These are phyloP conservation scores for Drosophila sechellia DNA, from an alignment of 1,140 invertebrate genomes.

Conservation along the genomic window DNA sequence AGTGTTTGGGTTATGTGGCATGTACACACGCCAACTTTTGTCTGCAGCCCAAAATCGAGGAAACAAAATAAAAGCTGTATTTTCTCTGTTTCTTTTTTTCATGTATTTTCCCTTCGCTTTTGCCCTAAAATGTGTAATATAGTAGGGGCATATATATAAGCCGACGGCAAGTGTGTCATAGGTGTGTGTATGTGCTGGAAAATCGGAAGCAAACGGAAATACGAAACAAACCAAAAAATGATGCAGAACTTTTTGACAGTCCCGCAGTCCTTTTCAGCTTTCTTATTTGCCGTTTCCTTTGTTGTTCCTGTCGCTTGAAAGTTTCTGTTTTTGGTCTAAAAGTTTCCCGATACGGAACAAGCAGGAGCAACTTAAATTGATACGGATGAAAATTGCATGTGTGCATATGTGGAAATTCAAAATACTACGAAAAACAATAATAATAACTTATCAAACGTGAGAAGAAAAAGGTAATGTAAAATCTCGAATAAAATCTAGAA, in stretches of 20 bases:
- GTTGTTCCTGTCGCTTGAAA: conserved; percentile 42
- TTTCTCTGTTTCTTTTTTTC: conserved; percentile 24
- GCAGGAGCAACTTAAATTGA: conserved; percentile 30
- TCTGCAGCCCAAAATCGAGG: conserved; percentile 70
- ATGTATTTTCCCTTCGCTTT: conserved; percentile 11
- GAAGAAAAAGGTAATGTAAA: too few relatives aligned
- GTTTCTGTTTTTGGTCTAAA: conserved; percentile 20
- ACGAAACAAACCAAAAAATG: conserved; percentile 53
- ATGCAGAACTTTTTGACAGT: conserved; percentile 63
- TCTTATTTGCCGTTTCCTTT: conserved; percentile 19
- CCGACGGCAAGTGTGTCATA: conserved; percentile 68
- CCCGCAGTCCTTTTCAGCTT: conserved; percentile 21
- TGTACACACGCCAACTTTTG: conserved; percentile 67
- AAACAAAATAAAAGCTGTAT: conserved; percentile 65
- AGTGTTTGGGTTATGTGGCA: conserved; percentile 32
- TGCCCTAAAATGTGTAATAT: conserved; percentile 21
- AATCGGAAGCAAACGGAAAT: conserved; percentile 26
- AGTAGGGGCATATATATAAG: conserved; percentile 15
- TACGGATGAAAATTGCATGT: conserved; percentile 12
- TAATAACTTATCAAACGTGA: too few relatives aligned
- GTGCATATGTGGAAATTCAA: neutral
- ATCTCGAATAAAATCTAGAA: too few relatives aligned
- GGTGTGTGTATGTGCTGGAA: conserved; percentile 21
- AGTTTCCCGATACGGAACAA: conserved; percentile 19
- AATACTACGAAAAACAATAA: too few relatives aligned